Percentiles rank a stretch among this genome's conserved stretches.
Conservation (phyloP, 2,113 vertebrate species). For the Nipponia nippon region DNA sequence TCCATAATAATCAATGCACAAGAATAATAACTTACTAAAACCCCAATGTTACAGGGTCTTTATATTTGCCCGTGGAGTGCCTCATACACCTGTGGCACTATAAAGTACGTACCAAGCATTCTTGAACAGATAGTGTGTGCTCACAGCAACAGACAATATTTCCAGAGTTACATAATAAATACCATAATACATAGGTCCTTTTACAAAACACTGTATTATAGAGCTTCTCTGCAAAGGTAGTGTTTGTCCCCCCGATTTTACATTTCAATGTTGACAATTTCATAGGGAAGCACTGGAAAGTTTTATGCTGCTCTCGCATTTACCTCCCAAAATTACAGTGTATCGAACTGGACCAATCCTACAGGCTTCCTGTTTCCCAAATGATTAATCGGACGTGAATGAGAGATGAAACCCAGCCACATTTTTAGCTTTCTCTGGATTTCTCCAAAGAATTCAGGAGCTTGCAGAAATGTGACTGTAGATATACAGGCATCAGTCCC, state of each 20-base stretch:
- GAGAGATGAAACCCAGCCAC: not conserved
- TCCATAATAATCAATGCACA: not conserved
- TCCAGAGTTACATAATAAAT: not conserved
- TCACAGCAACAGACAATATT: not conserved
- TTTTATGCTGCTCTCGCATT: not conserved
- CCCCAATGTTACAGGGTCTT: not conserved
- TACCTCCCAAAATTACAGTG: not conserved
- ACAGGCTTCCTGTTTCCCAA: not conserved
- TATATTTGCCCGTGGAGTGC: not conserved
- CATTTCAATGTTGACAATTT: not conserved
- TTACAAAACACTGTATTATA: not conserved
- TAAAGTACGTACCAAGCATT: not conserved
- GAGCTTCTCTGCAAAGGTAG: not conserved
- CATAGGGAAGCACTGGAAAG: not conserved
- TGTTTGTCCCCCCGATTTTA: not conserved
- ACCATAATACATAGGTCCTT: not conserved
- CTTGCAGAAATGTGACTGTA: not conserved
- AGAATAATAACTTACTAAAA: not conserved
- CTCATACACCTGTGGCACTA: not conserved
- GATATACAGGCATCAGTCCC: not conserved
- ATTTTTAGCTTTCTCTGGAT: not conserved
- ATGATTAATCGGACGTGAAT: not conserved
- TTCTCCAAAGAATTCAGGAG: not conserved
- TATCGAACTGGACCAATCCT: not conserved
- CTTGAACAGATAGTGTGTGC: fast-evolving